Base-by-base conservation (phyloP, 1,140 invertebrate species). In the Wasmannia auropunctata region DNA sequence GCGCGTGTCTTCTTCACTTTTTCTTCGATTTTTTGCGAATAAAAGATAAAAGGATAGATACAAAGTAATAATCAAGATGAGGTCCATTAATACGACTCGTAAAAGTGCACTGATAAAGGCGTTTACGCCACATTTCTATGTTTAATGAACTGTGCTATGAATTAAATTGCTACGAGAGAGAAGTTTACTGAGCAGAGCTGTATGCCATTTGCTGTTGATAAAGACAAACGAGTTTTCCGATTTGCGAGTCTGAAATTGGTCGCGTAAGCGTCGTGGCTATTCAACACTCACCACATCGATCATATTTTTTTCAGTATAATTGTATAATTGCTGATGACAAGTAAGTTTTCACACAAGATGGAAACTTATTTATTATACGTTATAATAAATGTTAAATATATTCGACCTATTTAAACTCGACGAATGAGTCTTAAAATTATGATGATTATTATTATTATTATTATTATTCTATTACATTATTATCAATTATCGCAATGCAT, bases 211-310 rank as follows among this genome's bases (percentile, higher is more conserved):
- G 63, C 43, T 77, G 72, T 31, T 90, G 86, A 90, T 86, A 86
- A 90, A 90, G 88, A 90, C 88, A 87, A 90, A 90, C 85, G 88
- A 89, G 87, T 75, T 69, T 84, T 84, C 70, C 87, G 60, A 87
- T 90, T 86, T 72, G 28, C 46, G 11, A 37, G 25, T 31, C 67
- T 58, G 49, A 6, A 58, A 81, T 72, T 83, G 67, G 79, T 74
- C 79, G 51, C 67, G 51, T 31, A 25, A 70, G 19, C 34, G 34
- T 31, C 31, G 75, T 60, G 60, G 58, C 76, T 62, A 83, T 74
- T 74, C 79, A 46, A 58, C 67, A 54, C 54, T 28, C 79, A 16
- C 67, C 67, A 37, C 79, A 83, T 83, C 79, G 51, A 83, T 83
- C 67, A 83, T 83, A 83, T 14, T 74, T 83, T 76, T 83, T 72